Evolutionary conservation across 35 echinoderm and acorn worm genomes (phyloP).

Genomic region (Apostichopus japonicus): DNA sequence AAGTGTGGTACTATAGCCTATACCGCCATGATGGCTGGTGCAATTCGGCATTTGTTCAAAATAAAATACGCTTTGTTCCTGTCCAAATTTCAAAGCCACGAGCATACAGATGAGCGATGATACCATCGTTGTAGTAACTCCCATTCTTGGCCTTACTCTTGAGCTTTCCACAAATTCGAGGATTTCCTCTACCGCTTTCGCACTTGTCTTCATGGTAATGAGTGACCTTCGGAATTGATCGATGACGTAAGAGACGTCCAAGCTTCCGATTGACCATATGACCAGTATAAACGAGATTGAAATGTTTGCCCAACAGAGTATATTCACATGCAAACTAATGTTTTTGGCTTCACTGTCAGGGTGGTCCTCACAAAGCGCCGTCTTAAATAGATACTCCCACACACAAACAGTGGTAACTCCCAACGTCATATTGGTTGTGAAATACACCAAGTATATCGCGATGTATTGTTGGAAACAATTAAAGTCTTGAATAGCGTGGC

Average conservation of each 20-base stretch:
- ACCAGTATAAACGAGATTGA: background rate
- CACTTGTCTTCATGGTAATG: background rate
- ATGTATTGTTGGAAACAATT: conserved; percentile 58
- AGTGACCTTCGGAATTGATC: conserved; percentile 20
- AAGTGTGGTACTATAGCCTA: background rate
- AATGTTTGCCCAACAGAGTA: conserved; percentile 11
- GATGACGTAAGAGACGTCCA: background rate
- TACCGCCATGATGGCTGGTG: background rate
- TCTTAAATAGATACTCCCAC: conserved; percentile 35
- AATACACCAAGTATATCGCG: conserved; percentile 38
- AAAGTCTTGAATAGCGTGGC: conserved; percentile 60
- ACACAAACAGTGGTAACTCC: conserved; percentile 48
- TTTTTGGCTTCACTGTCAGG: background rate
- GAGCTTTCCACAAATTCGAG: background rate
- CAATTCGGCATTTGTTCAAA: background rate
- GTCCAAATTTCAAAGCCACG: conserved; percentile 23
- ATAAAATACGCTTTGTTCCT: conserved; percentile 24
- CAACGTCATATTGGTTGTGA: conserved; percentile 66
- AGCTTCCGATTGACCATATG: conserved; percentile 13
- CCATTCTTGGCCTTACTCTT: background rate
- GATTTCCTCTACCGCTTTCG: background rate
- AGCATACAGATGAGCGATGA: conserved; percentile 2
- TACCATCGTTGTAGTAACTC: background rate
- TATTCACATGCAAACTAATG: background rate
- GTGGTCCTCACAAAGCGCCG: background rate